A percentile compares a stretch with the other conserved stretches of the same genome.
Conservation (phyloP, 2,888 invertebrate genomes). For the Xiphydria camelus region DNA sequence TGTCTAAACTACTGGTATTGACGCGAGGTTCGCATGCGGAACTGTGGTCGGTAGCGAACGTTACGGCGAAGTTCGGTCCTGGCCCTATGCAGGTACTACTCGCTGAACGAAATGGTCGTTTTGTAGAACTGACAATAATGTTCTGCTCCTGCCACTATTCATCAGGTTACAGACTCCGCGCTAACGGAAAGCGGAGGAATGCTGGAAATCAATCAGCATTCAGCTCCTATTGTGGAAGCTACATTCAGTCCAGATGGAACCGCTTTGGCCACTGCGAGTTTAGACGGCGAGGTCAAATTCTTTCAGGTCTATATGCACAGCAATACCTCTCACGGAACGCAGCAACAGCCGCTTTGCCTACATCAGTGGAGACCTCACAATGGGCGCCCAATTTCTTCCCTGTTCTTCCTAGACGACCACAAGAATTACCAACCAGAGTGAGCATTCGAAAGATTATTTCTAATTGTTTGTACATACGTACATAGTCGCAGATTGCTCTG, state of each 20-base stretch:
- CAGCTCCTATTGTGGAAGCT: conserved; percentile 76
- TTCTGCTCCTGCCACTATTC: conserved; percentile 18
- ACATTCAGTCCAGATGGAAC: conserved; percentile 94
- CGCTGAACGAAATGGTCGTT: too few relatives aligned
- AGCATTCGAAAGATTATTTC: conserved; percentile 55
- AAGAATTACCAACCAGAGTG: conserved; percentile 78
- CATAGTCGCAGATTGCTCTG: background rate
- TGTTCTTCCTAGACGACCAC: conserved; percentile 94
- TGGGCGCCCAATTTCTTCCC: conserved; percentile 81
- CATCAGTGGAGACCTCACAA: conserved; percentile 94
- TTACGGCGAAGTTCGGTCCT: conserved; percentile 40
- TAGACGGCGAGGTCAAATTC: conserved; percentile 89
- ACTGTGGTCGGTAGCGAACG: conserved; percentile 46
- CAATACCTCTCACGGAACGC: conserved; percentile 55
- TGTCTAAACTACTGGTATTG: conserved; percentile 78
- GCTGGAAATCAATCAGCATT: conserved; percentile 65
- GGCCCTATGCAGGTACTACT: conserved; percentile 32
- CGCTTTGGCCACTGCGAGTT: conserved; percentile 87
- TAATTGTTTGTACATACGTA: conserved; percentile 2
- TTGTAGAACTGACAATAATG: too few relatives aligned
- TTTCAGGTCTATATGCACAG: conserved; percentile 80
- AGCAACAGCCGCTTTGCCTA: conserved; percentile 73
- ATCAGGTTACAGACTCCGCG: conserved; percentile 43
- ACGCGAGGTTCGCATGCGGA: conserved; percentile 74
- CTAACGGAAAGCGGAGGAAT: conserved; percentile 44